Evolutionary conservation across 2,113 vertebrate genomes (phyloP), one percentile per base, ranked within the genome.

Genomic region (Varanus salvator): DNA sequence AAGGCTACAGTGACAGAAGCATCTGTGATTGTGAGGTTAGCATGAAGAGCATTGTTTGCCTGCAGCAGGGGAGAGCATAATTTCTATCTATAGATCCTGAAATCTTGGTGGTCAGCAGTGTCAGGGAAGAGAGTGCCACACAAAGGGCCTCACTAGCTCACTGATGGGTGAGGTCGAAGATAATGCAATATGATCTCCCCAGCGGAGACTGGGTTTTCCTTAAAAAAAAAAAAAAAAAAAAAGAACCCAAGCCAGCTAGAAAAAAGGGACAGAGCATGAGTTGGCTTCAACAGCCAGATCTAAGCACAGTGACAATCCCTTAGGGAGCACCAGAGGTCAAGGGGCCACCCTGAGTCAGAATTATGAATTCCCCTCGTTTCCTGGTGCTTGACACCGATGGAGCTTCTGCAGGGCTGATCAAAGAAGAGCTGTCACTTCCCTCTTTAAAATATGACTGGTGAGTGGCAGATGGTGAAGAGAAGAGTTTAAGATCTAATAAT

Each of bases 401-500:
- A 68, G 38, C 87, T 91, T 87, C 82, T n/a, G 31, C 50, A 1
- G 2, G 48, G 72, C 84, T 52, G 80, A 85, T 34, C 75, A 31
- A 0, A 9, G 85, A 48, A 69, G 3, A 6, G 71, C 60, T 80
- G 91, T 90, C 91, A 92, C 83, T 84, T 85, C 77, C 68, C 29
- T 23, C 57, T 84, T 48, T 88, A 86, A 82, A 88, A 27, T 27
- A 23, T 6, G 48, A 38, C 75, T 80, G 50, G 38, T 27, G 89
- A 74, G 48, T 3, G 34, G 84, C 85, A 0, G 4, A 19, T 78
- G 92, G 91, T 0, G 19, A 68, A 87, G 84, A 76, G 74, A 25
- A 6, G 85, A 75, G 31, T 69, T 91, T 88, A 71, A 74, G 92
- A 50, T 90, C 80, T 75, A 77, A 90, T 91, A 50, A 64, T 29